phyloP scores from a whole-genome alignment of 2,113 vertebrate species.

The Hippolais icterina region DNA sequence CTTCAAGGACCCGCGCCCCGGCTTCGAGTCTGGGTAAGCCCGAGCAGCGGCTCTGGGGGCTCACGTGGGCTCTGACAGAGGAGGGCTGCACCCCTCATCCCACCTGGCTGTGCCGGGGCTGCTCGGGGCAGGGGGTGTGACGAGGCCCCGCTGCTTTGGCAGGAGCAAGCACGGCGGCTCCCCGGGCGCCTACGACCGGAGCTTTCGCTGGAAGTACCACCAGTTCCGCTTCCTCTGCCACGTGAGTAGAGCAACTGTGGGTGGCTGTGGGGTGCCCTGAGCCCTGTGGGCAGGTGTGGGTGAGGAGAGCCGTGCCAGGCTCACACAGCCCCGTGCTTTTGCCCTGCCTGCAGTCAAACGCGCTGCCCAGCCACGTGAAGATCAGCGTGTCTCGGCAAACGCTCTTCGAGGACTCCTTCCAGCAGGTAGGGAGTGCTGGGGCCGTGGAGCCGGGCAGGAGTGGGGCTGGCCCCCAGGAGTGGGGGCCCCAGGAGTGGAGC shows the following conservation, averaged over 20 bases:
- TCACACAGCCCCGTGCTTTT: background rate
- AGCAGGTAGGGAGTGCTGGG: constrained; percentile 81
- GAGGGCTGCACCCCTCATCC: background rate
- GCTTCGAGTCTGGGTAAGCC: constrained; percentile 94
- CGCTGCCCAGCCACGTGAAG: constrained; percentile 95
- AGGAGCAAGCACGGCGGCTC: constrained; percentile 87
- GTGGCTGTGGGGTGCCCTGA: background rate
- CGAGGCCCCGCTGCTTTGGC: background rate
- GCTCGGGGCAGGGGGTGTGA: background rate
- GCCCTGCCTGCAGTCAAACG: constrained; percentile 83
- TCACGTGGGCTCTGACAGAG: fast-evolving
- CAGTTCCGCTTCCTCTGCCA: constrained; percentile 99
- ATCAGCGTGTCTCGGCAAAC: constrained; percentile 97
- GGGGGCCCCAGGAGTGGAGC: background rate
- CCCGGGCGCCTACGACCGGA: constrained; percentile 93
- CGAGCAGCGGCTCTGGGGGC: fast-evolving
- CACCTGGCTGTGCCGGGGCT: fast-evolving
- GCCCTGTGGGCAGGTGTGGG: background rate
- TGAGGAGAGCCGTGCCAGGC: background rate
- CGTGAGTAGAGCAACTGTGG: constrained; percentile 73
- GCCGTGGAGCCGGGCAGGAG: fast-evolving
- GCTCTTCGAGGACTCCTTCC: constrained; percentile 96
- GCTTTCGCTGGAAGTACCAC: constrained; percentile 98
- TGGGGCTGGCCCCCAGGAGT: background rate
- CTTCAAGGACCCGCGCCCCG: constrained; percentile 97